phyloP scores from a whole-genome alignment of 2,113 vertebrate genomes.

The Anarhynchus alexandrinus region DNA sequence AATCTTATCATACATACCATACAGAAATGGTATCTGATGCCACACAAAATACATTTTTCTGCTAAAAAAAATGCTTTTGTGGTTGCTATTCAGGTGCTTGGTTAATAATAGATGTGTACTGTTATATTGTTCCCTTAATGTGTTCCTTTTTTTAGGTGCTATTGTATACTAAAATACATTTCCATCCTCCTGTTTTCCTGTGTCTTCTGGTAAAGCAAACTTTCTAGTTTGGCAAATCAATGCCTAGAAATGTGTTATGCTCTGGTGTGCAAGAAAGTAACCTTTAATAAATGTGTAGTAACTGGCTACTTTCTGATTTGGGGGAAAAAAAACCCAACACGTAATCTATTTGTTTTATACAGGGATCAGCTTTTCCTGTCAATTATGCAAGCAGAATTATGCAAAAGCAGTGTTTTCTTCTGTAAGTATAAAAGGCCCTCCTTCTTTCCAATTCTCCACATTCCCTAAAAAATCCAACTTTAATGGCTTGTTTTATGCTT shows the following conservation, averaged over 20 bases:
- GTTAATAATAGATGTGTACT: neutral
- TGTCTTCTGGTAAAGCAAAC: neutral
- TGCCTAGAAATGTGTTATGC: neutral
- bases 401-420: constrained; percentile 33
- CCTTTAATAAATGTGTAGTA: neutral
- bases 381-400: constrained; percentile 5
- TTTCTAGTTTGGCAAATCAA: neutral
- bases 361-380: constrained; percentile 57
- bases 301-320: neutral
- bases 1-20: neutral
- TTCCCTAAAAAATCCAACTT: neutral
- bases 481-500: neutral
- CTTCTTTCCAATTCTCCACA: neutral
- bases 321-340: neutral
- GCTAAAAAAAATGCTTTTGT: neutral
- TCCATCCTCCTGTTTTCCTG: neutral
- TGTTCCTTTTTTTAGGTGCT: neutral
- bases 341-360: neutral
- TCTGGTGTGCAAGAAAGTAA: neutral
- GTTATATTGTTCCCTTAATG: neutral
- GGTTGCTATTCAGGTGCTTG: neutral
- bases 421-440: constrained; percentile 62
- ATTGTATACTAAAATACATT: neutral
- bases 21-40: neutral
- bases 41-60: neutral